A percentile compares a stretch with the other conserved stretches of the same genome.
Evolutionary conservation across 2,888 invertebrate species (phyloP).

Genomic region (Epinotia demarniana): DNA sequence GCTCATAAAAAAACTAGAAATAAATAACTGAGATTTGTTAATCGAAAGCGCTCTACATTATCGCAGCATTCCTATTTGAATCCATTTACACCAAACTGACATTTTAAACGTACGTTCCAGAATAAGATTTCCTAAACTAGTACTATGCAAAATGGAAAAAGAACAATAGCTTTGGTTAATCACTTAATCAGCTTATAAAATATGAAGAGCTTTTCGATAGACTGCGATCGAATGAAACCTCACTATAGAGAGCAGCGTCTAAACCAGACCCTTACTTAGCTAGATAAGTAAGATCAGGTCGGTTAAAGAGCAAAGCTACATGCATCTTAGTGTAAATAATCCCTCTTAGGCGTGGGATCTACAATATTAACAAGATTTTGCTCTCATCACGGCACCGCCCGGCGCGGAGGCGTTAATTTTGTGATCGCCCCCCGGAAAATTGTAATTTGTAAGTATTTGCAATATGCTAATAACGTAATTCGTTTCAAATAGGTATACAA

Average conservation of each 20-base stretch:
- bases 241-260: background rate
- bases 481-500: background rate
- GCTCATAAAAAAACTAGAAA: background rate
- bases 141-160: too few species aligned
- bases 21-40: too few species aligned
- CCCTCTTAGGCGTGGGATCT: conserved; percentile 3
- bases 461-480: conserved; percentile 32
- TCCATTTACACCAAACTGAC: too few species aligned
- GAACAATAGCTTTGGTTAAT: background rate
- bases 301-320: conserved; percentile 1
- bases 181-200: background rate
- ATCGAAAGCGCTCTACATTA: too few species aligned
- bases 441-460: conserved; percentile 61
- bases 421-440: conserved; percentile 69
- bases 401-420: conserved; percentile 53
- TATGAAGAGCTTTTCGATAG: background rate
- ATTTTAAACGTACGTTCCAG: too few species aligned
- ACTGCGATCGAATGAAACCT: background rate
- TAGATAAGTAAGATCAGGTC: background rate
- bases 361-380: conserved; percentile 24
- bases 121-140: too few species aligned
- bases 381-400: conserved; percentile 1
- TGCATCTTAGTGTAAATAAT: conserved; percentile 18
- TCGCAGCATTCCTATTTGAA: too few species aligned
- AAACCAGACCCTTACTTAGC: background rate